Evolutionary conservation across 2,113 vertebrate species (phyloP), one percentile per base, ranked within the genome.

Genomic region (Eidolon helvum): DNA sequence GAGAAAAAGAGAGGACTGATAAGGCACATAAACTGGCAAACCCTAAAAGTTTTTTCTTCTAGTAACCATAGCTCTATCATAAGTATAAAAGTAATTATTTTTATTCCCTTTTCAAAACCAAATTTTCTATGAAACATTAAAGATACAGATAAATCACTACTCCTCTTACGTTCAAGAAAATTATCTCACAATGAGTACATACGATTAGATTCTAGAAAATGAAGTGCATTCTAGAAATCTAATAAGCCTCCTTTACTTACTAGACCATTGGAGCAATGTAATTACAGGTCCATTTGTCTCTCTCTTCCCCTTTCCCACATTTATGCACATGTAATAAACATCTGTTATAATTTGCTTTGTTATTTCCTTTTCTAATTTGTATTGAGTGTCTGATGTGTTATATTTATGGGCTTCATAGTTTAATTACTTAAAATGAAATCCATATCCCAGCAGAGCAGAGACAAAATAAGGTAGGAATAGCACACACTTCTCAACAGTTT

Each of bases 361-460:
- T 63, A 89, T 82, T 95, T 69, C 69, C 72, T 71, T 91, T 74
- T 75, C 45, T 84, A 88, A 85, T 65, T 38, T 77, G 63, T 61
- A 71, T 18, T 72, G 40, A 84, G 19, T 61, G 63, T 33, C 65
- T 95, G 18, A 55, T 85, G 28, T 48, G 75, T 59, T 15, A 5
- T 90, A 43, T 68, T 79, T 45, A 79, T 16, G 10, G 71, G 30
- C 43, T 83, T 91, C 72, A 53, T 12, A 66, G 61, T 96, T 86
- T 89, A 80, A 87, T 45, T 69, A 94, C 77, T 92, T 80, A 86
- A 82, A 96, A 88, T 93, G 57, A 80, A 74, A 87, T 48, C 40
- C 59, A 86, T 0, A 85, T 94, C n/a, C 71, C 33, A 30, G 68
- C 5, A 35, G 30, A 90, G n/a, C 68, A 83, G 24, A 80, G 53